These are phyloP conservation scores for Diceros bicornis DNA, from an alignment of 2,797 vertebrate species.

Conservation along the genomic window DNA sequence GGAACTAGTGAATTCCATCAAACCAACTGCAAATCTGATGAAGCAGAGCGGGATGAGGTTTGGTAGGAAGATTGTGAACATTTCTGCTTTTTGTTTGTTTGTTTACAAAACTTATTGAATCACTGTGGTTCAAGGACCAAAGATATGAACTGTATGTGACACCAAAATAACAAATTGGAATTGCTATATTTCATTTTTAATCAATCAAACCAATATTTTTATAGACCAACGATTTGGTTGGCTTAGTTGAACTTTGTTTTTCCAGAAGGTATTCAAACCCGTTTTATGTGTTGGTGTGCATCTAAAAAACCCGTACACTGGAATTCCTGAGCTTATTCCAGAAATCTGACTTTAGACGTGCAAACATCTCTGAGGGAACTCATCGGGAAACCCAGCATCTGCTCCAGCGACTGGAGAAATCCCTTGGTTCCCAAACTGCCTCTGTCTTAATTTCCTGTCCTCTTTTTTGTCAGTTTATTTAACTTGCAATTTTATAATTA, in stretches of 20 bases:
- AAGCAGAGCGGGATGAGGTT: not conserved
- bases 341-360: constrained; percentile 50
- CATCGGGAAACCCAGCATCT: constrained; percentile 74
- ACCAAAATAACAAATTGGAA: not conserved
- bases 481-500: constrained; percentile 84
- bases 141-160: not conserved
- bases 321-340: constrained; percentile 53
- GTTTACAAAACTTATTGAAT: not conserved
- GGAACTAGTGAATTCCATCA: not conserved
- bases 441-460: constrained; percentile 82
- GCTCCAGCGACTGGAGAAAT: constrained; percentile 70
- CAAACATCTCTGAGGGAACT: constrained; percentile 53
- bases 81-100: not conserved
- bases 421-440: constrained; percentile 66
- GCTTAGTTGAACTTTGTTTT: not conserved
- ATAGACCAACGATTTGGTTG: not conserved
- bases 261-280: not conserved
- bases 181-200: constrained; percentile 18
- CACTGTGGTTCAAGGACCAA: not conserved
- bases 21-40: not conserved
- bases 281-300: not conserved
- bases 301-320: not conserved
- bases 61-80: not conserved
- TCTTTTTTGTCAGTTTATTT: constrained; percentile 84
- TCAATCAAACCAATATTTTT: not conserved